These are phyloP conservation scores for Peromyscus attwateri DNA, from an alignment of 2,797 vertebrate genomes.

Conservation along the genomic window DNA sequence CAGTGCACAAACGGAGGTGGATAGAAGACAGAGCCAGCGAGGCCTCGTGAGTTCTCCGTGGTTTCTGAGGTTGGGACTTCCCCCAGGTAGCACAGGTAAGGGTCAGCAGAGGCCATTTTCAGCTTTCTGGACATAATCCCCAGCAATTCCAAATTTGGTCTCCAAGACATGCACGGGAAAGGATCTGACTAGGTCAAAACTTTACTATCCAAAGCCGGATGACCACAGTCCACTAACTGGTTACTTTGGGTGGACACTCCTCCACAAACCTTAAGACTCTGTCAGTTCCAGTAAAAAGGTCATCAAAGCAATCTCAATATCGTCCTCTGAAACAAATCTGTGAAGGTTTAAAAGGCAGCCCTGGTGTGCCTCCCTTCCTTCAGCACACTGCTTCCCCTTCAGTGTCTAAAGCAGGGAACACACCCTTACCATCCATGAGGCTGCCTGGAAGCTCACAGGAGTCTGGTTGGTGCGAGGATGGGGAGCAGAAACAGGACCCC, in stretches of 20 bases:
- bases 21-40: neutral
- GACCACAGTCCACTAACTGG: neutral
- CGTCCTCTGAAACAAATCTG: too few relatives aligned
- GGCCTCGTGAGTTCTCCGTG: neutral
- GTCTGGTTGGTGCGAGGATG: neutral
- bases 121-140: neutral
- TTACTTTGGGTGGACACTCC: accelerated
- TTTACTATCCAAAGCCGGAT: too few relatives aligned
- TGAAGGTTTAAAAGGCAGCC: neutral
- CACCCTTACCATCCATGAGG: neutral
- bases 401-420: neutral
- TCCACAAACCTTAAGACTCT: neutral
- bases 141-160: neutral
- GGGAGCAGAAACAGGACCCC: neutral
- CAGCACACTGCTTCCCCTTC: neutral
- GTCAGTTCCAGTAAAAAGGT: neutral
- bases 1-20: neutral
- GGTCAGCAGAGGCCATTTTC: too few relatives aligned
- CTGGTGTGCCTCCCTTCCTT: neutral
- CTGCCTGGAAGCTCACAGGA: neutral
- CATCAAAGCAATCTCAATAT: accelerated
- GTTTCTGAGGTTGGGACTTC: neutral
- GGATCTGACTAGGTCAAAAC: accelerated
- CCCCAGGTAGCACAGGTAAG: neutral
- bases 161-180: accelerated